Evolutionary conservation across 2,888 invertebrate genomes (phyloP).

Genomic region (Dynastes maya): DNA sequence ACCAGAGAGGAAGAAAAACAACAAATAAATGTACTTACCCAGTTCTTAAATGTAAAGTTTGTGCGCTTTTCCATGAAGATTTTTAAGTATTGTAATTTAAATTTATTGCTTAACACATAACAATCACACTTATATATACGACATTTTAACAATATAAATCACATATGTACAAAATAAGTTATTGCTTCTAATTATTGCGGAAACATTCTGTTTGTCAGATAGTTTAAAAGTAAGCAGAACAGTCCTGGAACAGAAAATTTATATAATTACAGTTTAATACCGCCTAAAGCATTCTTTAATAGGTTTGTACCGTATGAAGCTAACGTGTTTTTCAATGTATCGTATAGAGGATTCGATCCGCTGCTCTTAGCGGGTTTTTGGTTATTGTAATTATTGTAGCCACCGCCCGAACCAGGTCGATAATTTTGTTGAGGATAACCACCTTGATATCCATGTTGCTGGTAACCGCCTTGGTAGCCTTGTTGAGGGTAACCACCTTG

Average conservation of each 20-base stretch:
- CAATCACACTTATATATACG: constrained; percentile 24
- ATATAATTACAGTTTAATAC: constrained; percentile 53
- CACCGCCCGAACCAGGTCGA: constrained; percentile 34
- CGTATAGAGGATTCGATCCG: constrained; percentile 63
- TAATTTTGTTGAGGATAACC: constrained; percentile 55
- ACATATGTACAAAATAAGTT: constrained; percentile 19
- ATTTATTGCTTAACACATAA: constrained; percentile 26
- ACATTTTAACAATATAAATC: constrained; percentile 21
- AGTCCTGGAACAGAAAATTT: constrained; percentile 67
- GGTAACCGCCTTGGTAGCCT: constrained; percentile 55
- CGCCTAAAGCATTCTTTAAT: constrained; percentile 65
- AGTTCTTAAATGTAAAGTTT: background rate
- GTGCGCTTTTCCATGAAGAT: background rate
- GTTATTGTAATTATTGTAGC: constrained; percentile 51
- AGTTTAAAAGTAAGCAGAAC: constrained; percentile 66
- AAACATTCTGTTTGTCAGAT: constrained; percentile 53
- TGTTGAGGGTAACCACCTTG: constrained; percentile 57
- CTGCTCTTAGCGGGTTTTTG: constrained; percentile 34
- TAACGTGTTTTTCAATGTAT: constrained; percentile 65
- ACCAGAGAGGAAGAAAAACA: background rate
- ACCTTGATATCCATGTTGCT: constrained; percentile 53
- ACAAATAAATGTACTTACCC: background rate
- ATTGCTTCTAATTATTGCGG: background rate
- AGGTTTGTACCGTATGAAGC: constrained; percentile 68
- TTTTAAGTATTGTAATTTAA: background rate